phyloP scores from a whole-genome alignment of 2,113 vertebrate species.

The Ariopsis seemanni region DNA sequence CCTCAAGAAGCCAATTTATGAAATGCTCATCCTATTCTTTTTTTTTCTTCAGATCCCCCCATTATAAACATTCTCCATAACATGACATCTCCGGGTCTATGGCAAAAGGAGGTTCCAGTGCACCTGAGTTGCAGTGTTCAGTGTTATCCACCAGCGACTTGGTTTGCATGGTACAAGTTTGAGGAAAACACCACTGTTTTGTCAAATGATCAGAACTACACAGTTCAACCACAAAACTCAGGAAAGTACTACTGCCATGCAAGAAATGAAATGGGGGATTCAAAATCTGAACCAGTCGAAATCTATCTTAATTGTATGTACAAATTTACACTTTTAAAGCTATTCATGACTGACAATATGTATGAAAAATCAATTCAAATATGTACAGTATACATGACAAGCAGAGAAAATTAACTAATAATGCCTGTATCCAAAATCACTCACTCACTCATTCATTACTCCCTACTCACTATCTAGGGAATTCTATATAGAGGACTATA shows the following conservation, averaged over 20 bases:
- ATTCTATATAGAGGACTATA: too few species aligned
- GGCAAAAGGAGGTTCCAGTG: neutral
- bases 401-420: neutral
- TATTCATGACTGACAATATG: neutral
- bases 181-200: neutral
- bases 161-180: constrained; percentile 56
- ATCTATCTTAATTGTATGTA: constrained; percentile 58
- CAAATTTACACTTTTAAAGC: neutral
- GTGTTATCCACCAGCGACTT: constrained; percentile 41
- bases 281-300: constrained; percentile 14
- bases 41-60: constrained; percentile 59
- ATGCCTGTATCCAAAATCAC: neutral
- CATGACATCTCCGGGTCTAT: neutral
- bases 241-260: constrained; percentile 65
- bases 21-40: neutral
- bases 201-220: neutral
- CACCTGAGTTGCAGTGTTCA: constrained; percentile 59
- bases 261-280: constrained; percentile 37
- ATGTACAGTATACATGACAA: neutral
- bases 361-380: neutral
- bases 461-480: too few species aligned
- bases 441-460: too few species aligned
- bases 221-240: constrained; percentile 49
- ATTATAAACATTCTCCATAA: constrained; percentile 53
- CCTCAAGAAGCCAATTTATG: neutral